Evolutionary conservation across 2,113 vertebrate genomes (phyloP).

Genomic region (Taurulus bubalis): DNA sequence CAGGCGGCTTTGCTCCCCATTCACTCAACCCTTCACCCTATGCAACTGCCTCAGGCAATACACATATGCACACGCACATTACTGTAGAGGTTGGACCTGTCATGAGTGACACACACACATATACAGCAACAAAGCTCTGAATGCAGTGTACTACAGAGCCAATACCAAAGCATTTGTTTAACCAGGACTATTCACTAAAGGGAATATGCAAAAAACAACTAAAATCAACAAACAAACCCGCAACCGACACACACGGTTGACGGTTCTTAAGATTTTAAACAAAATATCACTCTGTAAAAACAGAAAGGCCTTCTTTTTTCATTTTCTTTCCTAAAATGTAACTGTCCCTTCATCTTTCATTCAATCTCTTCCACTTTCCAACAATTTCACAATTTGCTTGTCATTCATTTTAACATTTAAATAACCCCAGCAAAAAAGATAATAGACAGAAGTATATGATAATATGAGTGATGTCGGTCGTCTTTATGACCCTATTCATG

Average conservation of each 20-base stretch:
- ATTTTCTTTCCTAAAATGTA: too few relatives aligned
- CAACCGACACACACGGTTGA: background rate
- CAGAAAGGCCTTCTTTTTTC: background rate
- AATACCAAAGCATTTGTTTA: conserved; percentile 36
- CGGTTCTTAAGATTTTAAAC: background rate
- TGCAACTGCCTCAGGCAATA: conserved; percentile 73
- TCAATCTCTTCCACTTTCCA: background rate
- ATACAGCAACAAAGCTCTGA: conserved; percentile 24
- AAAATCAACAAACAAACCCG: background rate
- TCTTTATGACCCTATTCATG: background rate
- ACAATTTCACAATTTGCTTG: background rate
- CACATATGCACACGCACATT: conserved; percentile 74
- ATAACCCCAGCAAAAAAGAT: background rate
- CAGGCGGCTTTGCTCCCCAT: conserved; percentile 91
- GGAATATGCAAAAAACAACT: background rate
- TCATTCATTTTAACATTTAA: background rate
- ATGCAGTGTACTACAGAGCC: conserved; percentile 3
- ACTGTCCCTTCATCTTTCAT: background rate
- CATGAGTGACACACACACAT: conserved; percentile 59
- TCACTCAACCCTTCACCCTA: conserved; percentile 78
- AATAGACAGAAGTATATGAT: background rate
- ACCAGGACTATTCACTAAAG: conserved; percentile 1
- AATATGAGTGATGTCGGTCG: background rate
- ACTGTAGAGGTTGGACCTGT: conserved; percentile 66
- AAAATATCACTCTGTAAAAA: background rate